Base-by-base conservation (phyloP, 2,888 invertebrate genomes). In the Dryobotodes eremita region DNA sequence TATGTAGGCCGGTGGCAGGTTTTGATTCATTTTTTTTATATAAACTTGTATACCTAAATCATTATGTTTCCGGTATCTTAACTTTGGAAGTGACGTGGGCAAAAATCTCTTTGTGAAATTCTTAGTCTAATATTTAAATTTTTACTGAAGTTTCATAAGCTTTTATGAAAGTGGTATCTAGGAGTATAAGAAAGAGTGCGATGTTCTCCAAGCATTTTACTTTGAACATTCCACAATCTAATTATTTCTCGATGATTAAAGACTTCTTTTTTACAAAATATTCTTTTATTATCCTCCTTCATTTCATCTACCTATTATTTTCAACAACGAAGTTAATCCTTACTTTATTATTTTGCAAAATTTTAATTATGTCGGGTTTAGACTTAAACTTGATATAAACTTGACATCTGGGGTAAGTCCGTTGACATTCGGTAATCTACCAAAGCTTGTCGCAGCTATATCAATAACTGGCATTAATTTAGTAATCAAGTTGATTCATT, bases 401-500 rank as follows among this genome's bases (percentile, higher is more conserved):
- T 72, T 74, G n/a, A 69, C 50, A 68, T 71, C 48, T 77, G 55
- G 31, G 53, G 8, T 62, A 57, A 48, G 55, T 71, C 50, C 36
- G 46, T 46, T 71, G 64, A 72, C 70, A 57, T 69, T 74, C 17
- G 15, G 61, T 80, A 73, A 75, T 75, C 68, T 68, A 57, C 42
- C 65, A 53, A 69, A 53, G 65, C 57, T 69, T 82, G 71, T 71
- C 75, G 53, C 42, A 66, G 72, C 26, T 74, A 7, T 71, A 85
- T 75, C 59, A 69, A 77, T 64, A 65, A 53, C 26, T 73, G 61
- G 36, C 59, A 78, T 83, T 81, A 50, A 80, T 80, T 64, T 72
- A 55, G 66, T 80, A 74, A 72, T 80, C 20, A 61, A 79, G 65
- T 73, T 73, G 66, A 77, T 84, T 74, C 42, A 71, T 31, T 50